These are phyloP conservation scores for Eonycteris spelaea DNA, from an alignment of 2,113 vertebrate genomes.

Conservation along the genomic window DNA sequence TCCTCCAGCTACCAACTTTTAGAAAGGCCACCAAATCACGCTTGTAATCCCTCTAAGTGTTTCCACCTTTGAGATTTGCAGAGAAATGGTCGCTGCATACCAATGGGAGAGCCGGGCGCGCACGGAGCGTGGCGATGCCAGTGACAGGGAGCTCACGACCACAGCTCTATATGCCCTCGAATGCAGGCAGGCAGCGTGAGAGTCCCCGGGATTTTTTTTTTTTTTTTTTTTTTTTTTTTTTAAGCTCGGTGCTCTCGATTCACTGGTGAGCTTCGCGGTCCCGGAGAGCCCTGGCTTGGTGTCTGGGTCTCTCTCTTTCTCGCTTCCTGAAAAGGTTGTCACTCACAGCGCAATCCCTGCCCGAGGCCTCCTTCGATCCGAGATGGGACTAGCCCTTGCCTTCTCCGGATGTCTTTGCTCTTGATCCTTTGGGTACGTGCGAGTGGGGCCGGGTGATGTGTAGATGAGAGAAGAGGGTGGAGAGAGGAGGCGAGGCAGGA, in stretches of 20 bases:
- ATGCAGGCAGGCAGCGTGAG: not conserved
- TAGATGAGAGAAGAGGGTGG: not conserved
- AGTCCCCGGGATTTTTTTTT: conserved; percentile 27
- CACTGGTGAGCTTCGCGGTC: not conserved
- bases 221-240: not conserved
- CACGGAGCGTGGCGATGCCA: not conserved
- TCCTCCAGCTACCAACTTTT: conserved; percentile 61
- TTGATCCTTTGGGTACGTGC: conserved; percentile 41
- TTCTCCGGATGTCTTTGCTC: conserved; percentile 43
- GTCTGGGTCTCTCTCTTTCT: not conserved
- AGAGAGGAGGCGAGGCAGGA: conserved; percentile 10
- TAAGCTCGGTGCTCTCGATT: not conserved
- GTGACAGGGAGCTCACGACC: not conserved
- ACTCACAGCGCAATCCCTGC: conserved; percentile 23
- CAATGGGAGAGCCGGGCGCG: not conserved
- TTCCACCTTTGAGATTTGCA: conserved; percentile 41
- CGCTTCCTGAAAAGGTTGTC: conserved; percentile 49
- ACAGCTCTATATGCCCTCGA: not conserved
- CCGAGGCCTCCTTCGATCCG: conserved; percentile 45
- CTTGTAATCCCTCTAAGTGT: conserved; percentile 53
- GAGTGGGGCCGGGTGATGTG: conserved; percentile 15
- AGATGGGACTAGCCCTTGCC: not conserved
- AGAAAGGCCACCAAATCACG: conserved; percentile 40
- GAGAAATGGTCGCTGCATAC: conserved; percentile 63
- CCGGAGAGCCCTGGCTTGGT: not conserved